phyloP scores from a whole-genome alignment of 2,888 invertebrate species.

The Sinhomidia bicolor region DNA sequence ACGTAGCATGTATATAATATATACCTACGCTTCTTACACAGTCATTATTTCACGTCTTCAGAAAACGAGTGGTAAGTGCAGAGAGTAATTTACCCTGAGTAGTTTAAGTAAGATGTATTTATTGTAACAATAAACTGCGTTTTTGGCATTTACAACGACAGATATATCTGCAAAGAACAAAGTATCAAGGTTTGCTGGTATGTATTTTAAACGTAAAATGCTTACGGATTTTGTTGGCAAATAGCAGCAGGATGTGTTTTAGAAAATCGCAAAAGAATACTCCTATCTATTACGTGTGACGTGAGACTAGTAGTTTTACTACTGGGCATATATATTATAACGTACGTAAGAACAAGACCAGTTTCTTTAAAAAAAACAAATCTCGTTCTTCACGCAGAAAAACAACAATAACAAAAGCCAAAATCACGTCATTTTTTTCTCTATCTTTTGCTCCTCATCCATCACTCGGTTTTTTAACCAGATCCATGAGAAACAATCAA shows the following conservation, averaged over 20 bases:
- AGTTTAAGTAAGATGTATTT: slow-evolving; percentile 7
- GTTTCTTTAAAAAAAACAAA: slow-evolving; percentile 23
- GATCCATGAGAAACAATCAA: slow-evolving; percentile 60
- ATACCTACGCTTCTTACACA: too few relatives aligned
- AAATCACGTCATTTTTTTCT: slow-evolving; percentile 47
- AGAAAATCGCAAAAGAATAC: too few relatives aligned
- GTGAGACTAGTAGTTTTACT: slow-evolving; percentile 33
- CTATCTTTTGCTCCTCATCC: not conserved
- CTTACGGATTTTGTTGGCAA: not conserved
- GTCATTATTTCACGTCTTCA: not conserved
- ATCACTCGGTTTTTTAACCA: slow-evolving; percentile 37
- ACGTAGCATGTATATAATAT: too few relatives aligned
- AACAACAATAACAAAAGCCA: slow-evolving; percentile 15
- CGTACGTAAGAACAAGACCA: slow-evolving; percentile 18
- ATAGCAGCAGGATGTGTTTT: not conserved
- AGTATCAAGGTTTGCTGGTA: not conserved
- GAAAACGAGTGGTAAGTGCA: not conserved
- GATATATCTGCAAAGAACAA: not conserved
- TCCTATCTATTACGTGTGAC: not conserved
- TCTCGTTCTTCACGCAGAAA: not conserved
- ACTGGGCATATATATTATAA: not conserved
- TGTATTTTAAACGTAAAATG: not conserved
- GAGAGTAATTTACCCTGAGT: not conserved
- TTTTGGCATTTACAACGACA: slow-evolving; percentile 22
- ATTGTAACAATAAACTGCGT: slow-evolving; percentile 19